Percentiles rank a stretch among this genome's conserved stretches.
Evolutionary conservation across 2,888 invertebrate genomes (phyloP).

Genomic region (Gortyna flavago): DNA sequence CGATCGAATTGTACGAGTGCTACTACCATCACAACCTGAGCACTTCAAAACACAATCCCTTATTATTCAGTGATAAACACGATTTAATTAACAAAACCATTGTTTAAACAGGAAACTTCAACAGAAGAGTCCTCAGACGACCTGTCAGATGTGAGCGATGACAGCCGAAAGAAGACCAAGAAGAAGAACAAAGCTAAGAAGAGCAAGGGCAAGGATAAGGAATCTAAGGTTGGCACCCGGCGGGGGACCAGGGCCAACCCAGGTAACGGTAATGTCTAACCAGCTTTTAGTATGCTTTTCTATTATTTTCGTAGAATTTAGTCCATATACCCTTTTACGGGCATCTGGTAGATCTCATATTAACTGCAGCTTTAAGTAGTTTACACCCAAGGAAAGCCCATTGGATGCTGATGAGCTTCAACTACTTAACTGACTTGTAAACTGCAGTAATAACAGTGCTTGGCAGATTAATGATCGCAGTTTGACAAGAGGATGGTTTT

Average conservation of each 20-base stretch:
- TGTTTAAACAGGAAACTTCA: slow-evolving; percentile 78
- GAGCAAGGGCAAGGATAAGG: slow-evolving; percentile 49
- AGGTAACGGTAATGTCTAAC: slow-evolving; percentile 64
- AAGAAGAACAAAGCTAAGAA: slow-evolving; percentile 78
- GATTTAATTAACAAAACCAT: not conserved
- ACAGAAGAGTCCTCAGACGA: slow-evolving; percentile 84
- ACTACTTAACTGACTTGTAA: not conserved
- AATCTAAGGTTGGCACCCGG: slow-evolving; percentile 65
- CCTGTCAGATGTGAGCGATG: slow-evolving; percentile 82
- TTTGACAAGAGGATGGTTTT: not conserved
- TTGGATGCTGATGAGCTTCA: not conserved
- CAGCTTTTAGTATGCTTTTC: slow-evolving; percentile 28
- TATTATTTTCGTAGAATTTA: not conserved
- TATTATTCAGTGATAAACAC: not conserved
- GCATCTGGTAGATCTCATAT: not conserved
- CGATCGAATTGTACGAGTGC: not conserved
- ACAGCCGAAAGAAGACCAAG: slow-evolving; percentile 85
- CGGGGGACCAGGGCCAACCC: slow-evolving; percentile 89
- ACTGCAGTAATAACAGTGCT: too few relatives aligned
- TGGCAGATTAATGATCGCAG: not conserved
- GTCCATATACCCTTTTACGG: not conserved
- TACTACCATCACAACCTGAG: not conserved
- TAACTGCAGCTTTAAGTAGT: not conserved
- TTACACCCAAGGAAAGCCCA: not conserved
- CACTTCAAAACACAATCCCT: not conserved